Evolutionary conservation across 1,140 invertebrate species (phyloP).

Genomic region (Drosophila gunungcola): DNA sequence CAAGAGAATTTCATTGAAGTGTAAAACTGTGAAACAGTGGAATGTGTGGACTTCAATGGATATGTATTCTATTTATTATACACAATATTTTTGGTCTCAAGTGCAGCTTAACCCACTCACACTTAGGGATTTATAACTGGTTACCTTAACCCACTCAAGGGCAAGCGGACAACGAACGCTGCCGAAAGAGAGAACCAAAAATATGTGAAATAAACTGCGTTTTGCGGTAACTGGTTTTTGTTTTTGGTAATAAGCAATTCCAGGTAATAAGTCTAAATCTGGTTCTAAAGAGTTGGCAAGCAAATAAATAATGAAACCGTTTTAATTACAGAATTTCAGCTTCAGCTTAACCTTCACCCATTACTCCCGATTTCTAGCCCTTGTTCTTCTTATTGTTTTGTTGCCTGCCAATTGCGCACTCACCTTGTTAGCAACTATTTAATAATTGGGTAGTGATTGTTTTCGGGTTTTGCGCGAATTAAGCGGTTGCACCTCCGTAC

Average conservation of each 20-base stretch:
- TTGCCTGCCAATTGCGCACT: constrained; percentile 27
- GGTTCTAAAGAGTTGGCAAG: constrained; percentile 12
- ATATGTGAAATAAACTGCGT: constrained; percentile 27
- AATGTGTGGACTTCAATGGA: background rate
- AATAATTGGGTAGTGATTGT: constrained; percentile 40
- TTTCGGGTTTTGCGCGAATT: constrained; percentile 39
- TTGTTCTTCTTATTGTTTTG: constrained; percentile 16
- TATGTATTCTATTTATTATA: background rate
- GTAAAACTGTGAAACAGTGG: background rate
- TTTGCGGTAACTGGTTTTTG: constrained; percentile 39
- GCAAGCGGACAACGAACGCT: constrained; percentile 29
- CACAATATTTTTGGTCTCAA: background rate
- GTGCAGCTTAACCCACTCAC: constrained; percentile 32
- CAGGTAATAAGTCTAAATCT: constrained; percentile 21
- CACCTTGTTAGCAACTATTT: constrained; percentile 65
- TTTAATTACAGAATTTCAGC: constrained; percentile 12
- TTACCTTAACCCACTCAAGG: constrained; percentile 61
- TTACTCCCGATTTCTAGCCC: constrained; percentile 13
- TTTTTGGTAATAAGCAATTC: constrained; percentile 19
- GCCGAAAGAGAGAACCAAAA: constrained; percentile 18
- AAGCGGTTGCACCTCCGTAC: constrained; percentile 46
- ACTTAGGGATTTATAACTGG: constrained; percentile 48
- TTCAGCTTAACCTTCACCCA: constrained; percentile 22
- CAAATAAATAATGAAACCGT: background rate
- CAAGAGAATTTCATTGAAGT: background rate